Evolutionary conservation across 53 echinoderm and acorn worm genomes (phyloP).

Genomic region (Patiria pectinifera): DNA sequence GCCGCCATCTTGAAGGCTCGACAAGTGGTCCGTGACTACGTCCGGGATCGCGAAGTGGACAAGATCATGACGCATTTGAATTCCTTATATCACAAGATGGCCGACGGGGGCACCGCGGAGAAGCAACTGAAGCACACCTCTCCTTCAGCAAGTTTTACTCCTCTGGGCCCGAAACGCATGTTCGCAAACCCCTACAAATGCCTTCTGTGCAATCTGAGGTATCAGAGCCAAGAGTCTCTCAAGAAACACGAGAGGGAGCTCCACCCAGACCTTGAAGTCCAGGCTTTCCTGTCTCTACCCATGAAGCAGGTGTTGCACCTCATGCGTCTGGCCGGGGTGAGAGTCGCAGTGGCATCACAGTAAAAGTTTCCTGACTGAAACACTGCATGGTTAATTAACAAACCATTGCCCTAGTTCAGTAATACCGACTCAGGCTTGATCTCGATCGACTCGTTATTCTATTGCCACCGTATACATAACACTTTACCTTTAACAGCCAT

Average conservation of each 20-base stretch:
- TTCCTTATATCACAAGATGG: background rate
- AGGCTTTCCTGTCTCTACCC: slow-evolving; percentile 28
- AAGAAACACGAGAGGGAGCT: slow-evolving; percentile 40
- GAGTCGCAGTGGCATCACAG: background rate
- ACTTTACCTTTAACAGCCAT: too few relatives aligned
- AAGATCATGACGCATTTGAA: background rate
- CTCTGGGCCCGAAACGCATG: slow-evolving; percentile 13
- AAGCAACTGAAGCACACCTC: background rate
- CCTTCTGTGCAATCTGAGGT: slow-evolving; percentile 25
- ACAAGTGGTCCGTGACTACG: background rate
- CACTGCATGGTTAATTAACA: background rate
- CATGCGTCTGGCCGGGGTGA: background rate
- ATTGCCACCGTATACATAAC: too few relatives aligned
- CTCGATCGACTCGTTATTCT: too few relatives aligned
- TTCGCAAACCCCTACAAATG: slow-evolving; percentile 45
- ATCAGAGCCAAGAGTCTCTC: slow-evolving; percentile 30
- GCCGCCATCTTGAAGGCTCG: background rate
- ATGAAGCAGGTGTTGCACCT: slow-evolving; percentile 14
- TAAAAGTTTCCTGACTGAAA: background rate
- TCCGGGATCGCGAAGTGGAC: background rate
- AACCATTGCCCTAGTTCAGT: too few relatives aligned
- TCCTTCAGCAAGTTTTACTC: background rate
- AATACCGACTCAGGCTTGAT: too few relatives aligned
- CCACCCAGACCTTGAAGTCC: slow-evolving; percentile 51
- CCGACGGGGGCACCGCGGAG: background rate